Conservation (phyloP, 2,888 invertebrate species). For the Phlogophora meticulosa region DNA sequence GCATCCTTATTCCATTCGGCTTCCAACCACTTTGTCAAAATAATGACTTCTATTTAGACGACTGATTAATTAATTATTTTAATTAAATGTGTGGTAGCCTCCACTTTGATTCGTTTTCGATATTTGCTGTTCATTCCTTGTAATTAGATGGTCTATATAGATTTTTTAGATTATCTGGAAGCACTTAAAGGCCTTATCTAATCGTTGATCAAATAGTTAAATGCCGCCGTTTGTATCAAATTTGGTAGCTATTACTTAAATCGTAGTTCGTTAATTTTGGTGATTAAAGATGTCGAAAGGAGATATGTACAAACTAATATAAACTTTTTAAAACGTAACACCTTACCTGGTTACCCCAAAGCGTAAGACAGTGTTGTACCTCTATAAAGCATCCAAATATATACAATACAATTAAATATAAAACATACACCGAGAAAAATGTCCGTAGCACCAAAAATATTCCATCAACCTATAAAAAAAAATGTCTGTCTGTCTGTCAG, state of each 20-base stretch:
- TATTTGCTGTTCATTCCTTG: background rate
- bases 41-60: constrained; percentile 44
- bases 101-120: constrained; percentile 18
- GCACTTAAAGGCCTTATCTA: constrained; percentile 23
- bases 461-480: too few species aligned
- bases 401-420: too few species aligned
- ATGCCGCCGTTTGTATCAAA: constrained; percentile 1
- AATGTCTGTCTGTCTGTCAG: too few species aligned
- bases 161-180: constrained; percentile 23
- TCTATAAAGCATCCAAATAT: too few species aligned
- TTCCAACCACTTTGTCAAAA: constrained; percentile 15
- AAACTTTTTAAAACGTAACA: too few species aligned
- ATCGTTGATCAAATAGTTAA: constrained; percentile 18
- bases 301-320: too few species aligned
- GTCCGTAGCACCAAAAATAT: too few species aligned
- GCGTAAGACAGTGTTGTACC: too few species aligned
- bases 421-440: too few species aligned
- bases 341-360: too few species aligned
- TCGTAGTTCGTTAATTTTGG: background rate
- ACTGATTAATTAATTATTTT: constrained; percentile 30
- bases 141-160: constrained; percentile 29
- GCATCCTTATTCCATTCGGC: background rate
- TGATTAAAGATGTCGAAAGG: constrained; percentile 2
- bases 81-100: constrained; percentile 20
- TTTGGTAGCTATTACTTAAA: constrained; percentile 23